A percentile compares a stretch with the other conserved stretches of the same genome.
phyloP scores from a whole-genome alignment of 2,113 vertebrate species.

The Lepus timidus region DNA sequence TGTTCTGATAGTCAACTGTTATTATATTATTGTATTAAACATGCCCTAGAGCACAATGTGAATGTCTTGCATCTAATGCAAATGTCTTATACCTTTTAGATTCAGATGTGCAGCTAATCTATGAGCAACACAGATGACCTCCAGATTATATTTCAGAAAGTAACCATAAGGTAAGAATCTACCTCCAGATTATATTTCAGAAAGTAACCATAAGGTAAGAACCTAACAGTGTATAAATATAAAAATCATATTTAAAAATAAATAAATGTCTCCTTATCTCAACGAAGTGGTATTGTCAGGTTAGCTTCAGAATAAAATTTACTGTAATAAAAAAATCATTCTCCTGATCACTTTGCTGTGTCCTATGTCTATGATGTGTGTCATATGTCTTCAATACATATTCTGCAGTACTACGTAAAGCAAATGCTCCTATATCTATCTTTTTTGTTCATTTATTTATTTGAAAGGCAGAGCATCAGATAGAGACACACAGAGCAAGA shows the following conservation, averaged over 20 bases:
- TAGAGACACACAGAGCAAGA: too few species aligned
- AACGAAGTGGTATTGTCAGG: neutral
- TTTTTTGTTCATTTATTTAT: too few species aligned
- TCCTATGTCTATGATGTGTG: neutral
- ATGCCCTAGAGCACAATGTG: neutral
- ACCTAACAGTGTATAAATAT: neutral
- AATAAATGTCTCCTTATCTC: neutral
- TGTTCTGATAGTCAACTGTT: neutral
- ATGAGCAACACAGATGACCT: neutral
- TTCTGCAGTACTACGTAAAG: neutral
- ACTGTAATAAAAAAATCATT: neutral
- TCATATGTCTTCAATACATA: neutral
- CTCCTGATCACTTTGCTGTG: neutral
- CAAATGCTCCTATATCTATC: neutral
- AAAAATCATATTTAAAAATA: neutral
- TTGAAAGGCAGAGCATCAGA: too few species aligned
- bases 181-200: neutral
- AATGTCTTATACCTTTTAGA: neutral
- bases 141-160: neutral
- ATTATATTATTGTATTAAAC: neutral
- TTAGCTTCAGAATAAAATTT: neutral
- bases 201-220: neutral
- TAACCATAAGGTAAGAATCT: neutral
- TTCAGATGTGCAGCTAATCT: neutral
- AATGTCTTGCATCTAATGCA: neutral